A percentile compares a stretch with the other conserved stretches of the same genome.
phyloP scores from a whole-genome alignment of 2,797 vertebrate genomes.

The Scomberomorus guttatus region DNA sequence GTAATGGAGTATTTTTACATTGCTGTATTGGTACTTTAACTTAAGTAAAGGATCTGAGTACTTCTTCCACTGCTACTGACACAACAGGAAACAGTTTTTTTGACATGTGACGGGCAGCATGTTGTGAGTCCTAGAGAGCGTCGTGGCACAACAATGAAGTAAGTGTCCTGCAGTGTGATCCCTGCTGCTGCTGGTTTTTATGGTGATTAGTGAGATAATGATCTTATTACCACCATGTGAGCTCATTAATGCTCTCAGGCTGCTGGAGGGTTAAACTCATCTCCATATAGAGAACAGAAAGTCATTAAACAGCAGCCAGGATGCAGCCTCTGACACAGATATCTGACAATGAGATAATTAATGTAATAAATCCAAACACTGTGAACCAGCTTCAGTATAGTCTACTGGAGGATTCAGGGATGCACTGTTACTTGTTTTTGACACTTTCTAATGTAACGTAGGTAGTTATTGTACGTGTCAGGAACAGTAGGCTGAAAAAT shows the following conservation, averaged over 20 bases:
- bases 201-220: constrained; percentile 35
- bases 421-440: no score
- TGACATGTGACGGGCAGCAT: no score
- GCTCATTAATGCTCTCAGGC: constrained; percentile 40
- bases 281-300: constrained; percentile 4
- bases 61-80: no score
- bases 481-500: no score
- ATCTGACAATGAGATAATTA: background rate
- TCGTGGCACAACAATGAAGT: background rate
- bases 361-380: background rate
- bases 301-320: constrained; percentile 3
- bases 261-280: background rate
- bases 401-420: background rate
- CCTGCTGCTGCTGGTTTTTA: constrained; percentile 9
- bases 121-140: no score
- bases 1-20: no score
- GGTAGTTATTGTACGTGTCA: no score
- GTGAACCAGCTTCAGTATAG: no score
- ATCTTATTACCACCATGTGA: constrained; percentile 45
- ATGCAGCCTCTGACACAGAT: background rate
- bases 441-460: no score
- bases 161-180: constrained; percentile 5
- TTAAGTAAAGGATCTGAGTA: no score
- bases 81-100: no score
- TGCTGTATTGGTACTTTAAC: no score